These are phyloP conservation scores for Leptinotarsa lineolata DNA, from an alignment of 1,140 invertebrate species.

Conservation along the genomic window DNA sequence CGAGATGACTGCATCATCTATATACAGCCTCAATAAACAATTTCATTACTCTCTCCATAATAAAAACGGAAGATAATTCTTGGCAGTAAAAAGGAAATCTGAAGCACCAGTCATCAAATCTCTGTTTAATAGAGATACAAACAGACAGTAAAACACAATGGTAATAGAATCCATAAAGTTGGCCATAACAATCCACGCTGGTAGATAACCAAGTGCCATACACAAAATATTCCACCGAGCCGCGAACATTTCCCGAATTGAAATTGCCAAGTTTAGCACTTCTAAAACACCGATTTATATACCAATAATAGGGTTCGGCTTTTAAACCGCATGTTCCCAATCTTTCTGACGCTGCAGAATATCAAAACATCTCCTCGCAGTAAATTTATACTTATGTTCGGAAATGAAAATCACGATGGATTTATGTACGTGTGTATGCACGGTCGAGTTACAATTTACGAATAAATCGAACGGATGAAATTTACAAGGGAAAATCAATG, in stretches of 20 bases:
- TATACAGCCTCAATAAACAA: too few relatives aligned
- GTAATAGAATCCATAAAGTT: constrained; percentile 24
- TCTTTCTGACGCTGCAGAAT: background rate
- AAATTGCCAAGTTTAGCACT: constrained; percentile 26
- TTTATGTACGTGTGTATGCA: too few relatives aligned
- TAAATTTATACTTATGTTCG: too few relatives aligned
- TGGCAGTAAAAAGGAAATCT: background rate
- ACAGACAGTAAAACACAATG: constrained; percentile 11
- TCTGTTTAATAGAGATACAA: constrained; percentile 21
- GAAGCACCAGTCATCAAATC: constrained; percentile 14
- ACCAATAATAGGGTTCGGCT: constrained; percentile 18
- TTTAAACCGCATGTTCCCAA: background rate
- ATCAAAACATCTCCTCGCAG: background rate
- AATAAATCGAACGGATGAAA: too few relatives aligned
- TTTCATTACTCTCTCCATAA: background rate
- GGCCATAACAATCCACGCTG: background rate
- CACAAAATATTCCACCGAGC: constrained; percentile 17
- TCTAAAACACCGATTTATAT: constrained; percentile 26
- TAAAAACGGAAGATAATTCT: too few relatives aligned
- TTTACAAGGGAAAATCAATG: too few relatives aligned
- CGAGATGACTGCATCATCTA: too few relatives aligned
- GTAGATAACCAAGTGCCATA: constrained; percentile 18
- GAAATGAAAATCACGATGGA: too few relatives aligned
- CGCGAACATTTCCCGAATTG: constrained; percentile 12
- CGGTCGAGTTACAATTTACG: too few relatives aligned